These are phyloP conservation scores for Diachrysia chrysitis DNA, from an alignment of 2,888 invertebrate species.

Conservation along the genomic window DNA sequence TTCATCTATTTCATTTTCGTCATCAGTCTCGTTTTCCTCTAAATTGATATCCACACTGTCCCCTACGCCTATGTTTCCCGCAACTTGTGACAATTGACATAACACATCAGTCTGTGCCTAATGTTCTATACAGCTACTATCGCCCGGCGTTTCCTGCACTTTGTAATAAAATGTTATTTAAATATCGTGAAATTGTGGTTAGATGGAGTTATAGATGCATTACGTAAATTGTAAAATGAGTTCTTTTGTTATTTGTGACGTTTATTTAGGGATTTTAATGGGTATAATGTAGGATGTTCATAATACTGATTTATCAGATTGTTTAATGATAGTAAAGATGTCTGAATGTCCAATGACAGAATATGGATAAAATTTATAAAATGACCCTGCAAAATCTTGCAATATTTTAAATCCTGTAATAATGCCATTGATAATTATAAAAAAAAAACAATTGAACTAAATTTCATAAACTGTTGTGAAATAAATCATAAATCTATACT, in stretches of 20 bases:
- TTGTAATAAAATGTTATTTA: slow-evolving; percentile 53
- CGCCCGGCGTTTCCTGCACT: slow-evolving; percentile 53
- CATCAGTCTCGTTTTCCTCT: not conserved
- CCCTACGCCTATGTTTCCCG: slow-evolving; percentile 40
- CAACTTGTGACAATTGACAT: slow-evolving; percentile 49
- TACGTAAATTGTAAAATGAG: slow-evolving; percentile 45
- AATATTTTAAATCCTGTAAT: too few relatives aligned
- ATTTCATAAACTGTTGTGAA: too few relatives aligned
- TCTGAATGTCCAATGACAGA: not conserved
- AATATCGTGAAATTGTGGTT: slow-evolving; percentile 51
- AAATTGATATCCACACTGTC: slow-evolving; percentile 33
- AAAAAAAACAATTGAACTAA: too few relatives aligned
- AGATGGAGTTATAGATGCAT: slow-evolving; percentile 55
- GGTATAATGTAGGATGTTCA: not conserved
- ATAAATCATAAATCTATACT: too few relatives aligned
- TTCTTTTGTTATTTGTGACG: slow-evolving; percentile 9
- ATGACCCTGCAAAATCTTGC: too few relatives aligned
- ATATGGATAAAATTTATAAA: too few relatives aligned
- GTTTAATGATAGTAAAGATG: not conserved
- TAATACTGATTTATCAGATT: not conserved
- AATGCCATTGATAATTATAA: too few relatives aligned
- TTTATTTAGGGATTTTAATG: slow-evolving; percentile 11
- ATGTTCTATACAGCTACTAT: slow-evolving; percentile 56
- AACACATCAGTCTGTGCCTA: slow-evolving; percentile 43
- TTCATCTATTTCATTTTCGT: not conserved